Evolutionary conservation across 2,888 invertebrate species (phyloP), one percentile per base, ranked within the genome.

Genomic region (Elegia similella): DNA sequence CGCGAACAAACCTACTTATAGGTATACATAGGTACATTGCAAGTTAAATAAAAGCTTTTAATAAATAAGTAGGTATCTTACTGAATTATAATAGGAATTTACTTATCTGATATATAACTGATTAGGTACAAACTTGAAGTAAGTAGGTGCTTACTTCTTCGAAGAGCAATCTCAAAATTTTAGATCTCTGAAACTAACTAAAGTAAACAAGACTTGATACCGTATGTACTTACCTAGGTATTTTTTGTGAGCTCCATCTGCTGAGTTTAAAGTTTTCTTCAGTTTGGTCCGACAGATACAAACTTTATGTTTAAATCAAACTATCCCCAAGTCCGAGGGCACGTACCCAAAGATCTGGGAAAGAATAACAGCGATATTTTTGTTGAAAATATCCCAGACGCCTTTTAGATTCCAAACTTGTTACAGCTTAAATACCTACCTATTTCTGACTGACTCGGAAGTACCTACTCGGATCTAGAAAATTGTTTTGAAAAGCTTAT

Each of bases 271-370:
- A 66, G 64, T 73, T 69, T 70, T 69, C 68, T 69, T 69, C 73
- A 75, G 70, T 73, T 76, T 76, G 60, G 70, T 68, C 66, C 69
- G 70, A 73, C 67, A 76, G 76, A 78, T 73, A 72, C 62, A 75
- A 80, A 82, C 76, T 83, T 83, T 76, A 63, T 69, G 81, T 78
- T 80, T 81, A 82, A 83, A 81, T 82, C 82, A 81, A 80, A 81
- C 73, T 80, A 78, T 69, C 61, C 63, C 69, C 63, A 68, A 79
- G 69, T 77, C 58, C 58, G 60, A 65, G 70, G 65, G 70, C 73
- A 74, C 74, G 74, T 72, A 63, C 59, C 61, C 62, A 62, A 61
- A 63, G 66, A 71, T 67, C 67, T 75, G 64, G 65, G 61, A 75
- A 77, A 73, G 75, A 75, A 74, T 73, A 73, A 73, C 67, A 72